A percentile compares a stretch with the other conserved stretches of the same genome.
Evolutionary conservation across 2,888 invertebrate genomes (phyloP).

Genomic region (Eupithecia abbreviata): DNA sequence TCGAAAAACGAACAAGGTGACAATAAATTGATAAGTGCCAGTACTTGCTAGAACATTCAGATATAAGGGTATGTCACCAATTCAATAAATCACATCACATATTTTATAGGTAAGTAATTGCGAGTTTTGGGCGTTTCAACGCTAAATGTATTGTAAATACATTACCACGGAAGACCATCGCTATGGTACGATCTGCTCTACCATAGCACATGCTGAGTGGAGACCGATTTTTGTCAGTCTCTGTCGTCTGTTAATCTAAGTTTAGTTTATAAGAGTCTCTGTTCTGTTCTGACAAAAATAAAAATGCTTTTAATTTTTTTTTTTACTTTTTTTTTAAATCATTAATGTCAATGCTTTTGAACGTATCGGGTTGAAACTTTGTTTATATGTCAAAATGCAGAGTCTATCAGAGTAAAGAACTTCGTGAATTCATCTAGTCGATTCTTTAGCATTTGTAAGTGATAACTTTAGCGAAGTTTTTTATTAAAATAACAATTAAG

Average conservation of each 20-base stretch:
- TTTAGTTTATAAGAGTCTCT: too few relatives aligned
- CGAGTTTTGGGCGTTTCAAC: not conserved
- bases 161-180: too few relatives aligned
- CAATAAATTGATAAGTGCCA: not conserved
- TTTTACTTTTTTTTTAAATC: too few relatives aligned
- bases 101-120: not conserved
- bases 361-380: not conserved
- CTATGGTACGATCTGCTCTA: too few relatives aligned
- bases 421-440: not conserved
- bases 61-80: not conserved
- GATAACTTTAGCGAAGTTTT: not conserved
- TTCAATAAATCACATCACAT: not conserved
- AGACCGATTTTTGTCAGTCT: too few relatives aligned
- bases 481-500: not conserved
- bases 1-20: not conserved
- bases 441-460: not conserved
- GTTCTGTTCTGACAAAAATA: too few relatives aligned
- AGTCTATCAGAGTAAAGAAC: not conserved
- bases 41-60: not conserved
- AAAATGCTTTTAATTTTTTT: too few relatives aligned
- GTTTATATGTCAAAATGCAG: too few relatives aligned
- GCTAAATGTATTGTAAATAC: not conserved
- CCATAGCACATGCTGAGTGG: too few relatives aligned
- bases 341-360: not conserved
- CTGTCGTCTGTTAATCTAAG: too few relatives aligned